Base-by-base conservation (phyloP, 2,113 vertebrate genomes). In the Thryonomys swinderianus region DNA sequence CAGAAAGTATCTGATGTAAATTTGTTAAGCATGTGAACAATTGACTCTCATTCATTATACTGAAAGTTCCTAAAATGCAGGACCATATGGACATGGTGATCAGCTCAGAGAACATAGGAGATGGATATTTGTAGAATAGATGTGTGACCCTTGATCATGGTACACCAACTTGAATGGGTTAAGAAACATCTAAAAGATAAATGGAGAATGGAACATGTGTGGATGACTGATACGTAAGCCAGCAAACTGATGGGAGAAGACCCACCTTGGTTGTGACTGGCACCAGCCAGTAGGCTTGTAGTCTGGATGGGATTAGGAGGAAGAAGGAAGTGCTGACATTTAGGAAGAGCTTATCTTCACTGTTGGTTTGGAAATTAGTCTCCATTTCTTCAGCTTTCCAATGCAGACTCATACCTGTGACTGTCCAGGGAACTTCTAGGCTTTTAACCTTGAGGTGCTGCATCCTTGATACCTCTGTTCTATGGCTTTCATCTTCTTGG, bases 81-180 rank as follows among this genome's bases (percentile, higher is more conserved):
- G 76, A 40, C n/a, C 5, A 13, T 8, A 2, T 1, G 21, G 32
- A 8, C 16, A 4, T 1, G 1, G 30, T 0, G 0, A 20, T 48
- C 30, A 20, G 10, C 71, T 93, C 57, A 51, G 87, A 78, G 40
- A 42, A 55, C 2, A 0, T 10, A 25, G 32, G 5, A 67, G 42
- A 37, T 10, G 7, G 42, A 12, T 4, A 0, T 0, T 2, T 51
- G 23, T 34, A 21, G 62, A 67, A 2, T 0, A 61, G 59, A 11
- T 76, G 73, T 30, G 13, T 45, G 27, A 17, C 21, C 42, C 42
- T 76, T 48, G 42, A 48, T 76, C 42, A 32, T 2, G 7, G 14
- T 45, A 48, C 48, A 16, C 5, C 40, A 45, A 76, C 3, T 76
- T 48, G 7, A 76, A 48, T 48, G 42, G 73, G 6, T 76, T 76